Conservation (phyloP, 2,797 vertebrate species). For the Pangasius mekongensis region DNA sequence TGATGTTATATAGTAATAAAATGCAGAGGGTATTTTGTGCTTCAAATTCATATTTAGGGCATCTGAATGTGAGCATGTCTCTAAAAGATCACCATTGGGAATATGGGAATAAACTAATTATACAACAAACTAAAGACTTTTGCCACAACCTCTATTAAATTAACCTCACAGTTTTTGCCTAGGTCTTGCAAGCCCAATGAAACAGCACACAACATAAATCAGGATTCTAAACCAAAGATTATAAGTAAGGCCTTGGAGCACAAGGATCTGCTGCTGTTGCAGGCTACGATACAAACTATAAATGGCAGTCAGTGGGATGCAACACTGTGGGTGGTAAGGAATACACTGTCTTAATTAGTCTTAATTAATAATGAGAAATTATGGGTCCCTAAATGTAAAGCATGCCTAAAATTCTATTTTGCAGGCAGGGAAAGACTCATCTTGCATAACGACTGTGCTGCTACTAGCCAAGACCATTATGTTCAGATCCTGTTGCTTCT, state of each 20-base stretch:
- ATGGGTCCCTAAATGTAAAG: conserved; percentile 47
- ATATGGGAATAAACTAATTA: conserved; percentile 37
- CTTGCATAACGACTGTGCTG: conserved; percentile 99
- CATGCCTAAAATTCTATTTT: conserved; percentile 94
- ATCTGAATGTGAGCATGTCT: conserved; percentile 32
- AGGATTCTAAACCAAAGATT: conserved; percentile 46
- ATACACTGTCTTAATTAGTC: conserved; percentile 44
- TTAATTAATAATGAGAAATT: conserved; percentile 55
- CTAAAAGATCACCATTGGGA: conserved; percentile 19
- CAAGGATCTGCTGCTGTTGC: conserved; percentile 53
- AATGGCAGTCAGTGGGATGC: conserved; percentile 50
- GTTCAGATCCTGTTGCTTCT: conserved; percentile 95
- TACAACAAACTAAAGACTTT: conserved; percentile 42
- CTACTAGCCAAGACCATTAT: conserved; percentile 98
- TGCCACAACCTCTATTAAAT: conserved; percentile 45
- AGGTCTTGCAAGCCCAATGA: conserved; percentile 55
- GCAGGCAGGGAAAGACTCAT: conserved; percentile 98
- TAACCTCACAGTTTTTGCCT: conserved; percentile 50
- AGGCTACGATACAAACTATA: conserved; percentile 49
- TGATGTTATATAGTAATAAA: conserved; percentile 34
- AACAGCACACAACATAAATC: conserved; percentile 43
- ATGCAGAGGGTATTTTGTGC: conserved; percentile 57
- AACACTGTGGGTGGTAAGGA: conserved; percentile 59
- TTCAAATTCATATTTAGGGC: conserved; percentile 50
- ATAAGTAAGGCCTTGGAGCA: conserved; percentile 47